Evolutionary conservation across 1,140 invertebrate genomes (phyloP).

Genomic region (Contarinia nasturtii): DNA sequence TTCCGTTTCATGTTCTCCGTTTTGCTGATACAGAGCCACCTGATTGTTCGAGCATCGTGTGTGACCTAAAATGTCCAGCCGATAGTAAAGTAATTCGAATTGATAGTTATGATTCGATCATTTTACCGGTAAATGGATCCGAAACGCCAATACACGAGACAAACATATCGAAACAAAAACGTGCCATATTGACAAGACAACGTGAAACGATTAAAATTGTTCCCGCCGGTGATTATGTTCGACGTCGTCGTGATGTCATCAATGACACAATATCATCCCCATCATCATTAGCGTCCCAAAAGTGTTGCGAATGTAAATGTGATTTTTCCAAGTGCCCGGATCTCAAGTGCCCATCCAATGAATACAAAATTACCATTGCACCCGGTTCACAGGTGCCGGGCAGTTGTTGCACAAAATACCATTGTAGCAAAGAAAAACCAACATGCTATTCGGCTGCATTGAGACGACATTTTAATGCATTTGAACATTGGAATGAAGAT

Average conservation of each 20-base stretch:
- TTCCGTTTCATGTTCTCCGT: too few relatives aligned
- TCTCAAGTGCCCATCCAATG: neutral
- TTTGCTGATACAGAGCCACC: neutral
- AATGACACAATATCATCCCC: neutral
- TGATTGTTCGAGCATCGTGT: neutral
- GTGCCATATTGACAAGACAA: neutral
- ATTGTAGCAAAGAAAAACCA: neutral
- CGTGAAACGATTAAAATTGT: slow-evolving; percentile 2
- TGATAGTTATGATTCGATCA: neutral
- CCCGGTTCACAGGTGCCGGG: neutral
- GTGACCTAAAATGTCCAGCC: neutral
- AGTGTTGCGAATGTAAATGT: neutral
- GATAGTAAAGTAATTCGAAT: neutral
- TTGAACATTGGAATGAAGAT: neutral
- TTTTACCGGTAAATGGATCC: neutral
- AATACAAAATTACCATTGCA: neutral
- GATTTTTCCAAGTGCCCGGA: neutral
- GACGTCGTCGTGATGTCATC: neutral
- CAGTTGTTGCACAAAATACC: neutral
- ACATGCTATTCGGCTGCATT: neutral
- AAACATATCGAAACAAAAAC: neutral
- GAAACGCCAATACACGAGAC: neutral
- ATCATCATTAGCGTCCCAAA: neutral
- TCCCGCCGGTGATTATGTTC: slow-evolving; percentile 2
- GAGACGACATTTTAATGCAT: neutral